Conservation (phyloP, 2,113 vertebrate species). For the Actinemys pallida region DNA sequence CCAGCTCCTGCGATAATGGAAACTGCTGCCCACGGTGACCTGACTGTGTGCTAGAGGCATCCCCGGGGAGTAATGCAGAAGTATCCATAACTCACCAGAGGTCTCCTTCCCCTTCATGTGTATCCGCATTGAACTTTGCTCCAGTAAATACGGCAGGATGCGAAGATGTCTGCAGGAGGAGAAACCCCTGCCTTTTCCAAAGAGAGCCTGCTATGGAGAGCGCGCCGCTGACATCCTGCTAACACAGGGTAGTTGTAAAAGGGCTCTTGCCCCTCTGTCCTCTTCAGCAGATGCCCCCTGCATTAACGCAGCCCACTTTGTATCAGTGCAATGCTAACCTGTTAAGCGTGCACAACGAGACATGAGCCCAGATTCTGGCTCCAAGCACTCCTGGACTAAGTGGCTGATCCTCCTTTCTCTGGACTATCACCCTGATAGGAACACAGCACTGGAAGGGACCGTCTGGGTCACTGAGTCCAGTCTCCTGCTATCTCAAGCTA, state of each 20-base stretch:
- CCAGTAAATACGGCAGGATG: neutral
- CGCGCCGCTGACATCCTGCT: neutral
- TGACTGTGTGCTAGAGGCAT: neutral
- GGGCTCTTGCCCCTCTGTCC: neutral
- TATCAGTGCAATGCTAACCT: neutral
- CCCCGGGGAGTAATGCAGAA: neutral
- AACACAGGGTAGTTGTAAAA: neutral
- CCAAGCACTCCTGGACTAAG: neutral
- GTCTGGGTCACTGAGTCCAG: neutral
- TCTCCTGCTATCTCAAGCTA: neutral
- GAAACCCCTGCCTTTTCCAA: neutral
- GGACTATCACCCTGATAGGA: neutral
- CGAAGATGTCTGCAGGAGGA: neutral
- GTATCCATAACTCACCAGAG: neutral
- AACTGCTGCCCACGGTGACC: neutral
- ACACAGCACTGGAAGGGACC: neutral
- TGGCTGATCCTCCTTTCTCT: neutral
- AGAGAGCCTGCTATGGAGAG: rapidly evolving
- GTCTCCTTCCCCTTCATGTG: neutral
- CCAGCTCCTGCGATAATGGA: neutral
- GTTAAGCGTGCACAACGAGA: neutral
- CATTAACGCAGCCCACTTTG: neutral
- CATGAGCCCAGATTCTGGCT: neutral
- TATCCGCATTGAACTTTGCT: constrained; percentile 44
- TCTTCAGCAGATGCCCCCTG: neutral